Base-by-base conservation (phyloP, 2,888 invertebrate genomes). In the Teleogryllus oceanicus region DNA sequence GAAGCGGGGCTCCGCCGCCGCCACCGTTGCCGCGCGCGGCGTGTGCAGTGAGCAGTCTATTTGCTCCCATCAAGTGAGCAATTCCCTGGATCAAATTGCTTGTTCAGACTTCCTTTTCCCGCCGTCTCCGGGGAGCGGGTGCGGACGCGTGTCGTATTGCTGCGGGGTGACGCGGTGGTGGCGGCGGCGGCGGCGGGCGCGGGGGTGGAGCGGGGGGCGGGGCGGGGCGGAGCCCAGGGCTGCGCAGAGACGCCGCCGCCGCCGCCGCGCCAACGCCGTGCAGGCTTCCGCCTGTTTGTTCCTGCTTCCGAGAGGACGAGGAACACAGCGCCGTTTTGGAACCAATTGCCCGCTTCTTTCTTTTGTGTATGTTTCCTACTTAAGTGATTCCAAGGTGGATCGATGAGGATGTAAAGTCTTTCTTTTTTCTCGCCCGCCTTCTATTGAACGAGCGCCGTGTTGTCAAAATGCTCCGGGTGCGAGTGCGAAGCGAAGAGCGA, bases 31-130 rank as follows among this genome's bases (percentile, higher is more conserved):
- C 16, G 62, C 13, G 62, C 62, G 62, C 62, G 62, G 62, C 62
- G 62, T 62, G 62, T 62, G 62, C 62, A 62, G 62, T 62, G 62
- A 62, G 62, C 62, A 62, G 62, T 62, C 62, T 62, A 62, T 62
- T 62, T 62, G 62, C 62, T 62, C 62, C 62, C 62, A 62, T 62
- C 62, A 62, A 62, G 62, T 18, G 62, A 62, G 80, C 81, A 81
- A 81, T 81, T 81, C 80, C 62, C 78, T n/a, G 77, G 76, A 80
- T 80, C 78, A 81, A 81, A 81, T 81, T 81, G 81, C 77, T 78
- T 80, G 79, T 50, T 79, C 62, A 62, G 62, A 62, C 62, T 62
- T 62, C 62, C 62, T 62, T 62, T 62, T 62, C 62, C 62, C 62
- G 62, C 62, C 62, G 62, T 62, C 62, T 62, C 62, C 62, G 62